Conservation (phyloP, 2,888 invertebrate species). For the Trachelus tabidus region DNA sequence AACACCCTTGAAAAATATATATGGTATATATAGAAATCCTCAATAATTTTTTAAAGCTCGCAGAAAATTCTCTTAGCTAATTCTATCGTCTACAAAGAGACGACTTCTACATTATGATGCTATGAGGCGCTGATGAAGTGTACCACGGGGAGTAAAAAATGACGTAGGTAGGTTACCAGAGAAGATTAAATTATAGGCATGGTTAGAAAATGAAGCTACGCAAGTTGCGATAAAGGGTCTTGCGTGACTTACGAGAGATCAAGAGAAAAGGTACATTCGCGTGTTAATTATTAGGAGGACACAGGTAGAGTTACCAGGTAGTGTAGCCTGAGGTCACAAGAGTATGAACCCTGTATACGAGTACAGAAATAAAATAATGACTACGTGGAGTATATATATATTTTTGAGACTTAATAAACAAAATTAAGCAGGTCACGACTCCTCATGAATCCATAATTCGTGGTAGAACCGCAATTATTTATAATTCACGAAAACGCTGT, state of each 20-base stretch:
- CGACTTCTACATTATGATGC: background rate
- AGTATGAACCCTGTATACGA: background rate
- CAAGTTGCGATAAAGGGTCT: background rate
- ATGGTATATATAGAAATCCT: background rate
- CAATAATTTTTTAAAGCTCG: background rate
- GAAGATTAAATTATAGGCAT: constrained; percentile 23
- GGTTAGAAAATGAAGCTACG: background rate
- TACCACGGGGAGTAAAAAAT: background rate
- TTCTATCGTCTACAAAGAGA: background rate
- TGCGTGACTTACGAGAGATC: background rate
- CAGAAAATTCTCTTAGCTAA: background rate
- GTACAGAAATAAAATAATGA: background rate
- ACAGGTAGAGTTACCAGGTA: background rate
- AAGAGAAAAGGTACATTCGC: background rate
- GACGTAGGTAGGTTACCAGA: background rate
- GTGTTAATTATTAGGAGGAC: background rate
- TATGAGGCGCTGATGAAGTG: background rate
- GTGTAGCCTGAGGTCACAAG: background rate
- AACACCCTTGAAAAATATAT: background rate
- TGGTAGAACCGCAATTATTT: background rate
- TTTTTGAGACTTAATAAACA: background rate
- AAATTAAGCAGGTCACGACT: background rate
- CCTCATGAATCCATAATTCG: background rate
- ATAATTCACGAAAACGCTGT: background rate
- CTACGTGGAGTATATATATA: background rate